These are phyloP conservation scores for Drosophila pseudotalamancana DNA, from an alignment of 2,888 invertebrate species.

Conservation along the genomic window DNA sequence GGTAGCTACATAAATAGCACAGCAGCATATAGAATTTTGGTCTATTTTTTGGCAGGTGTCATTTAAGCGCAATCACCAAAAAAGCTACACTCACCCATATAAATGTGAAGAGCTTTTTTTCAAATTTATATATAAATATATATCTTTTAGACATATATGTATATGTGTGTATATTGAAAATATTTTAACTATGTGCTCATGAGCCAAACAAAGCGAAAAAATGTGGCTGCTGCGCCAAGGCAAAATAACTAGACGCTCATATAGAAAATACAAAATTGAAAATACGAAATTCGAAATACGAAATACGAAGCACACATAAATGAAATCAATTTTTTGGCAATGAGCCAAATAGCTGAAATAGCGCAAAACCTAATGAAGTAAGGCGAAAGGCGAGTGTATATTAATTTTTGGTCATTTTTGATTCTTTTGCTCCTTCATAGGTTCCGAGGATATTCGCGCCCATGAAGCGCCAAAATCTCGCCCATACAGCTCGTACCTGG, in stretches of 20 bases:
- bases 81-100: constrained; percentile 21
- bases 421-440: constrained; percentile 83
- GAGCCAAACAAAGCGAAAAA: constrained; percentile 67
- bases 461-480: constrained; percentile 91
- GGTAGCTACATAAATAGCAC: constrained; percentile 54
- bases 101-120: constrained; percentile 51
- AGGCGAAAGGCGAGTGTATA: constrained; percentile 9
- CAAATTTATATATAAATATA: constrained; percentile 19
- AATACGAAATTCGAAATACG: constrained; percentile 34
- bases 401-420: constrained; percentile 3
- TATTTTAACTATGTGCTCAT: constrained; percentile 71
- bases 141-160: constrained; percentile 11
- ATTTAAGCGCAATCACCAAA: constrained; percentile 47
- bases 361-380: constrained; percentile 63
- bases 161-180: constrained; percentile 48
- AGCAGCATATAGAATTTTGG: constrained; percentile 40
- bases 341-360: constrained; percentile 70
- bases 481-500: constrained; percentile 89
- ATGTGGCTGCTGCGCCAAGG: constrained; percentile 54
- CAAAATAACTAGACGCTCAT: constrained; percentile 55
- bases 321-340: constrained; percentile 70
- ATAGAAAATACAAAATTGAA: constrained; percentile 44
- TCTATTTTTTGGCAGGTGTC: constrained; percentile 75
- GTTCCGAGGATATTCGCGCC: constrained; percentile 96
- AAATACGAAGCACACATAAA: constrained; percentile 48